phyloP scores from a whole-genome alignment of 2,888 invertebrate genomes.

The Zhuqinia jingwanae region DNA sequence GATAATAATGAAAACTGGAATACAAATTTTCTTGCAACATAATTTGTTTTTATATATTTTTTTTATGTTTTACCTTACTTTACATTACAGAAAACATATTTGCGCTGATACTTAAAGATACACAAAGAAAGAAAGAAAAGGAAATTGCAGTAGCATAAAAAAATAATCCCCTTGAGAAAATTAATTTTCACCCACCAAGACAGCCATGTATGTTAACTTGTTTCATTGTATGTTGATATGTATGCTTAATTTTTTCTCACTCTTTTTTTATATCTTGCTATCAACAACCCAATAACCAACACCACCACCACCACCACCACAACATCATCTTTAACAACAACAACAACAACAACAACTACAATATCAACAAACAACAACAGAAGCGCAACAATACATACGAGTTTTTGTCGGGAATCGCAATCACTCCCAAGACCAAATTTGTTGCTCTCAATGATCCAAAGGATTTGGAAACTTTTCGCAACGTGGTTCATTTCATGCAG shows the following conservation, averaged over 20 bases:
- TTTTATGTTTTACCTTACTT: too few species aligned
- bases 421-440: conserved; percentile 91
- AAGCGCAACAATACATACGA: conserved; percentile 91
- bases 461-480: conserved; percentile 87
- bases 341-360: conserved; percentile 9
- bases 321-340: conserved; percentile 10
- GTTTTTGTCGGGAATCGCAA: conserved; percentile 91
- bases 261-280: conserved; percentile 14
- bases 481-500: conserved; percentile 91
- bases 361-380: conserved; percentile 81
- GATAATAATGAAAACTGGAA: too few species aligned
- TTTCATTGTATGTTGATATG: background rate
- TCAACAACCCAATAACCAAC: conserved; percentile 6
- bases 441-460: conserved; percentile 88
- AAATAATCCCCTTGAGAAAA: background rate
- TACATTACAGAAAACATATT: too few species aligned
- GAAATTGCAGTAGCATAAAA: background rate
- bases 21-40: too few species aligned
- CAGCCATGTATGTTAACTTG: background rate
- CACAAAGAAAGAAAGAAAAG: background rate
- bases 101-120: too few species aligned
- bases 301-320: background rate
- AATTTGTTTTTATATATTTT: too few species aligned
- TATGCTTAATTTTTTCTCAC: conserved; percentile 5
- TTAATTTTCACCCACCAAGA: conserved; percentile 4